Evolutionary conservation across 2,797 vertebrate species (phyloP), one percentile per base, ranked within the genome.

Genomic region (Pangasius mekongensis): DNA sequence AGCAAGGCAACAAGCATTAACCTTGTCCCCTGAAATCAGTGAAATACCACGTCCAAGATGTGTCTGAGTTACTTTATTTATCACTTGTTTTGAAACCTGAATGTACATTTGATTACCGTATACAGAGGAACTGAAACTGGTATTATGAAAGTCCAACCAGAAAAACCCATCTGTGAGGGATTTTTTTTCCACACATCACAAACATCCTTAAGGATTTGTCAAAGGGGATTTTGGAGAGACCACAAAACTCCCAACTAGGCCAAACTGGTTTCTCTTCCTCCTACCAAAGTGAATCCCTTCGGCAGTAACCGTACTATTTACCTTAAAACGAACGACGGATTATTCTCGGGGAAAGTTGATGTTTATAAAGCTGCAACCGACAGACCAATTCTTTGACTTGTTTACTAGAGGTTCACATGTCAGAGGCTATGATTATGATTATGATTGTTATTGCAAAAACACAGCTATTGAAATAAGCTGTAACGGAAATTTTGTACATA

Each of bases 201-300:
- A 27, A 62, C 47, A 49, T 36, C 30, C 3, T 39, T 49, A 39
- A 33, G 47, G 10, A 60, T 66, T 84, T 84, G 56, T 66, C 58
- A 54, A 52, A 77, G 58, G 69, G 81, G 81, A 84, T 76, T 87
- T 84, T 43, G 14, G 58, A 84, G 58, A n/a, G 60, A 43, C 58
- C 87, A 78, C 60, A 27, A 77, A 88, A 54, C 52, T 78, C 71
- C 60, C 47, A 54, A 39, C 22, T 39, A 24, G 36, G 58, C 81
- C 69, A 76, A 64, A 87, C 81, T 64, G 30, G n/a, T 24, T 64
- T 87, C 39, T 22, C 39, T 27, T 83, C 67, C 67, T 49, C 11
- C 10, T 30, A 69, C 4, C 20, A 60, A 16, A 22, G 66, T 36
- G 74, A 49, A 43, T 58, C 69, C 30, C 18, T 36, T 56, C 3